Percentiles rank a stretch among this genome's conserved stretches.
phyloP scores from a whole-genome alignment of 2,113 vertebrate genomes.

The Gnathonemus longibarbis region DNA sequence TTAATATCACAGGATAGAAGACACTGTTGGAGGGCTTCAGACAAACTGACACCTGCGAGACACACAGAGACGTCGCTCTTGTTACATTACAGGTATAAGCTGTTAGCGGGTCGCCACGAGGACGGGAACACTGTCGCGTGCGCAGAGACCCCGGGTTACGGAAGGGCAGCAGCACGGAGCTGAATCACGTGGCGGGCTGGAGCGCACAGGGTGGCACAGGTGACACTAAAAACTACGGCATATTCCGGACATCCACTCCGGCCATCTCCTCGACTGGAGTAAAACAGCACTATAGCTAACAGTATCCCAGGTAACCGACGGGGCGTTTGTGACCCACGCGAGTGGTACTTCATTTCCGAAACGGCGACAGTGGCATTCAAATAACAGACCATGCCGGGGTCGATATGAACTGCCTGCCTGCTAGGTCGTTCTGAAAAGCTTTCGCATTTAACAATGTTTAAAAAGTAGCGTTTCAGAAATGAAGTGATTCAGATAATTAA shows the following conservation, averaged over 20 bases:
- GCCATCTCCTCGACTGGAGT: background rate
- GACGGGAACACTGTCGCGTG: background rate
- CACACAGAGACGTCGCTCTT: slow-evolving; percentile 8
- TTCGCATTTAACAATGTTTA: background rate
- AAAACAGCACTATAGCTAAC: background rate
- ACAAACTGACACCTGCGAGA: slow-evolving; percentile 33
- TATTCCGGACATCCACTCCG: background rate
- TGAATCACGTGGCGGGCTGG: background rate
- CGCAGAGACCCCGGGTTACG: background rate
- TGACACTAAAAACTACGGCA: background rate
- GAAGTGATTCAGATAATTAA: background rate
- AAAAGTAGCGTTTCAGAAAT: background rate
- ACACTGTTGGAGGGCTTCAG: slow-evolving; percentile 40
- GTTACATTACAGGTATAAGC: slow-evolving; percentile 2
- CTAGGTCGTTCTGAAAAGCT: background rate
- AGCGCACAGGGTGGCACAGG: background rate
- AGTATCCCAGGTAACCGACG: background rate
- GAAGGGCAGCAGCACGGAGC: background rate
- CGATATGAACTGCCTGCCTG: background rate
- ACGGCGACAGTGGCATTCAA: background rate
- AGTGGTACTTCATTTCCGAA: background rate
- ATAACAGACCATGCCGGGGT: background rate
- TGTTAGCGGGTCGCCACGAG: background rate
- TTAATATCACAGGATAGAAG: slow-evolving; percentile 38
- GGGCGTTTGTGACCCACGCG: background rate